A percentile compares a stretch with the other conserved stretches of the same genome.
phyloP scores from a whole-genome alignment of 2,797 vertebrate species.

The Myotis pilosus region DNA sequence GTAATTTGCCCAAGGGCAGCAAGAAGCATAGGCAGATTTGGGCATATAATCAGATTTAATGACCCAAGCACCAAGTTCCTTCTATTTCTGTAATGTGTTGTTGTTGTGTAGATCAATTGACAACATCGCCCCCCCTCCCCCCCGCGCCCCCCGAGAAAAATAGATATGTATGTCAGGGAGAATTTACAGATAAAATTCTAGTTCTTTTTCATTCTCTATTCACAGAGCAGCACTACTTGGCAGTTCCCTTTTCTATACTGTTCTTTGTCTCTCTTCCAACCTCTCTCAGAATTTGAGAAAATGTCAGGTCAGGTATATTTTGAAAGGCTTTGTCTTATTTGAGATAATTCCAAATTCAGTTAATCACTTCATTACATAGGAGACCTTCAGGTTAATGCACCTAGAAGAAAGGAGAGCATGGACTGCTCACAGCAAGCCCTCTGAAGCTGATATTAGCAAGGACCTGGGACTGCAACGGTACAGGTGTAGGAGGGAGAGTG shows the following conservation, averaged over 20 bases:
- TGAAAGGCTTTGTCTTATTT: slow-evolving; percentile 39
- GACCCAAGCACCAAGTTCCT: background rate
- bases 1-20: background rate
- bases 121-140: background rate
- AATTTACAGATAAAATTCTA: background rate
- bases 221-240: background rate
- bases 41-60: background rate
- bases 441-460: background rate
- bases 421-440: background rate
- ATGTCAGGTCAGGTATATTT: slow-evolving; percentile 38
- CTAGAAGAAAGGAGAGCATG: background rate
- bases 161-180: background rate
- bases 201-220: background rate
- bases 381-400: background rate
- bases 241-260: background rate
- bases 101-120: background rate
- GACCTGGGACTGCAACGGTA: background rate
- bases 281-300: slow-evolving; percentile 35
- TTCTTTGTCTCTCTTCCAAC: background rate
- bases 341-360: slow-evolving; percentile 44
- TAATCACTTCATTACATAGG: background rate
- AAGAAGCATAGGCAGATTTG: background rate
- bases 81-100: background rate
- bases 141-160: background rate
- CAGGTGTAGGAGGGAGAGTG: slow-evolving; percentile 51